phyloP scores from a whole-genome alignment of 2,888 invertebrate species.

The Timema cristinae region DNA sequence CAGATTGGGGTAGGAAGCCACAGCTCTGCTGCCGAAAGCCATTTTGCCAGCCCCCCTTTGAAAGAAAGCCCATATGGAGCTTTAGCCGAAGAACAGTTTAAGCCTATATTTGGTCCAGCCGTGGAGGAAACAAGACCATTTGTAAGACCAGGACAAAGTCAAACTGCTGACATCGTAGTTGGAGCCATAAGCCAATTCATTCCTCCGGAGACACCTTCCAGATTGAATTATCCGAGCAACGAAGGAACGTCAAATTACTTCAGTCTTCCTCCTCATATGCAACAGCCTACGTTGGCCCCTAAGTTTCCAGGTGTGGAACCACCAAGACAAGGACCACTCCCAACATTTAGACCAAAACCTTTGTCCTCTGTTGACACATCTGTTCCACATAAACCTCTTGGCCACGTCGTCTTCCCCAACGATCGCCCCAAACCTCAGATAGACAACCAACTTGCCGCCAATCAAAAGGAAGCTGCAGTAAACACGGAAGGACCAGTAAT shows the following conservation, averaged over 20 bases:
- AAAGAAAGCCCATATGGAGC: conserved; percentile 29
- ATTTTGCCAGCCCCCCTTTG: conserved; percentile 8
- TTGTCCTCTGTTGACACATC: not conserved
- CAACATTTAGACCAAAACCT: not conserved
- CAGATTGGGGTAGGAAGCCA: not conserved
- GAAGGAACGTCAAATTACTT: conserved; percentile 21
- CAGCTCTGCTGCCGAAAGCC: not conserved
- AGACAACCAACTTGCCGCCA: not conserved
- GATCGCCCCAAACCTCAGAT: conserved; percentile 20
- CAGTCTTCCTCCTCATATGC: conserved; percentile 16
- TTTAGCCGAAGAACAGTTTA: conserved; percentile 34
- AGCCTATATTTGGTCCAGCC: conserved; percentile 35
- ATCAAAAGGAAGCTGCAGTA: not conserved
- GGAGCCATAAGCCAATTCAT: not conserved
- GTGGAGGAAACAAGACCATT: conserved; percentile 19
- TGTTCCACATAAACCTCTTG: conserved; percentile 8
- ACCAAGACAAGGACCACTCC: conserved; percentile 9
- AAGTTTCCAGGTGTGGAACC: conserved; percentile 18
- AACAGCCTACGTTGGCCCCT: not conserved
- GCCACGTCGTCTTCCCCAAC: conserved; percentile 35
- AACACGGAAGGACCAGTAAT: not conserved
- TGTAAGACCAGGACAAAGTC: conserved; percentile 3
- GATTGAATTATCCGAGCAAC: conserved; percentile 24
- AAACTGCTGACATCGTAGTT: not conserved
- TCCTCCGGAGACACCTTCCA: conserved; percentile 22